Conservation (phyloP, 2,888 invertebrate species). For the Drosophila pegasa region DNA sequence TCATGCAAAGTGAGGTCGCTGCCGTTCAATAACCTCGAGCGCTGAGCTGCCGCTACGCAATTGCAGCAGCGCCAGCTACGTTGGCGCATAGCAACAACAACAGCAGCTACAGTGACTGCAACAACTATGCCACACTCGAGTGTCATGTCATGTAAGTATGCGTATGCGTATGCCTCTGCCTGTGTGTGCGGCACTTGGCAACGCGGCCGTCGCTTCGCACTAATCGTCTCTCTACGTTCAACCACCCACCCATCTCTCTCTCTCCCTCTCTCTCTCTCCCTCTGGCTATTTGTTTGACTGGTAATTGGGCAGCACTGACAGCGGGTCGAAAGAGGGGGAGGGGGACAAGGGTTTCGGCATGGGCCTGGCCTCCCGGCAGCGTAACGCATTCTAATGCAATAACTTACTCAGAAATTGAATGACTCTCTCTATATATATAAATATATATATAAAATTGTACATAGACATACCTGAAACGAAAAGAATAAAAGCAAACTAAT, state of each 20-base stretch:
- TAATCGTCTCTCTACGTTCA: constrained; percentile 47
- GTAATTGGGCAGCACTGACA: constrained; percentile 66
- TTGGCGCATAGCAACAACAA: constrained; percentile 28
- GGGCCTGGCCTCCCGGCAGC: constrained; percentile 22
- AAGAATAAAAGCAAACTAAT: constrained; percentile 20
- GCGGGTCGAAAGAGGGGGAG: background rate
- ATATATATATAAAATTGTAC: constrained; percentile 19
- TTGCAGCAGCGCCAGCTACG: constrained; percentile 60
- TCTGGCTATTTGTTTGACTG: constrained; percentile 29
- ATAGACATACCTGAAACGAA: constrained; percentile 57
- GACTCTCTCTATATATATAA: background rate
- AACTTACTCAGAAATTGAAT: constrained; percentile 63
- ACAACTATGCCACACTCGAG: constrained; percentile 56
- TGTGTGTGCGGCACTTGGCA: constrained; percentile 53
- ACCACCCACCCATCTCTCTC: background rate
- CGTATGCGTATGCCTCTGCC: constrained; percentile 26
- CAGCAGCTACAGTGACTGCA: constrained; percentile 26
- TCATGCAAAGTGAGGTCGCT: constrained; percentile 82
- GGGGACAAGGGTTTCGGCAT: background rate
- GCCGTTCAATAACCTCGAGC: constrained; percentile 83
- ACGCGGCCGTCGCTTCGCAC: constrained; percentile 60
- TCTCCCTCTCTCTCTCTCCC: background rate
- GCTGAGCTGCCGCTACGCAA: constrained; percentile 68
- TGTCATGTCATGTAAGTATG: constrained; percentile 41
- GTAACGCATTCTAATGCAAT: constrained; percentile 39